phyloP scores from a whole-genome alignment of 2,113 vertebrate species.

The Dryoscopus gambensis region DNA sequence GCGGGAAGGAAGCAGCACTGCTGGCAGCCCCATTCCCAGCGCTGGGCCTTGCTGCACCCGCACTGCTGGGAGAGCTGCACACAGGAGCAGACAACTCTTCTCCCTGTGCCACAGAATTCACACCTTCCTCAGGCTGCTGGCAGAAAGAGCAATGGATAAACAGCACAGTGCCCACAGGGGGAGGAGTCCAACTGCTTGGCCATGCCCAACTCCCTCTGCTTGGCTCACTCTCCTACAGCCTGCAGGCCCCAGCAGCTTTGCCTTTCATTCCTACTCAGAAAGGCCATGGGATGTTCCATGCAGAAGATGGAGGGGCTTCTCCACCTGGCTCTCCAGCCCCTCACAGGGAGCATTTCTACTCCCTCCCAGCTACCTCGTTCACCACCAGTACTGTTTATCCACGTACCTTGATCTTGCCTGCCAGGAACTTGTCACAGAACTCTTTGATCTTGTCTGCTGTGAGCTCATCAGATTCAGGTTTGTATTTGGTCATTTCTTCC shows the following conservation, averaged over 20 bases:
- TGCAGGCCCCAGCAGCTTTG: not conserved
- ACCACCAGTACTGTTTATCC: not conserved
- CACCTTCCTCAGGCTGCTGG: not conserved
- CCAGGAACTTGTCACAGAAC: conserved; percentile 87
- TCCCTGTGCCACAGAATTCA: not conserved
- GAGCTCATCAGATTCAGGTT: conserved; percentile 81
- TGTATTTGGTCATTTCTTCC: conserved; percentile 99
- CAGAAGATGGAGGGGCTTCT: not conserved
- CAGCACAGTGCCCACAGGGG: not conserved
- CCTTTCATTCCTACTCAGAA: not conserved
- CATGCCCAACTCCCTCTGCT: not conserved
- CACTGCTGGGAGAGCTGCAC: not conserved
- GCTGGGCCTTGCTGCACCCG: not conserved
- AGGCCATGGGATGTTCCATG: not conserved
- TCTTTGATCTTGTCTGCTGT: conserved; percentile 83
- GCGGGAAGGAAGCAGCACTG: not conserved
- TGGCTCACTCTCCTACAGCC: not conserved
- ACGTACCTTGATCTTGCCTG: conserved; percentile 93
- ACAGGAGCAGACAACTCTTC: not conserved
- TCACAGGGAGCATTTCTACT: not conserved
- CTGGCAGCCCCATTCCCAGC: not conserved
- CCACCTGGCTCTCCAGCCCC: not conserved
- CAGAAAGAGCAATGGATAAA: not conserved
- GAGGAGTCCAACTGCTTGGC: not conserved
- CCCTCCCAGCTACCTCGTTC: not conserved